Percentiles rank a stretch among this genome's conserved stretches.
Evolutionary conservation across 2,888 invertebrate species (phyloP).

Genomic region (Blera fallax): DNA sequence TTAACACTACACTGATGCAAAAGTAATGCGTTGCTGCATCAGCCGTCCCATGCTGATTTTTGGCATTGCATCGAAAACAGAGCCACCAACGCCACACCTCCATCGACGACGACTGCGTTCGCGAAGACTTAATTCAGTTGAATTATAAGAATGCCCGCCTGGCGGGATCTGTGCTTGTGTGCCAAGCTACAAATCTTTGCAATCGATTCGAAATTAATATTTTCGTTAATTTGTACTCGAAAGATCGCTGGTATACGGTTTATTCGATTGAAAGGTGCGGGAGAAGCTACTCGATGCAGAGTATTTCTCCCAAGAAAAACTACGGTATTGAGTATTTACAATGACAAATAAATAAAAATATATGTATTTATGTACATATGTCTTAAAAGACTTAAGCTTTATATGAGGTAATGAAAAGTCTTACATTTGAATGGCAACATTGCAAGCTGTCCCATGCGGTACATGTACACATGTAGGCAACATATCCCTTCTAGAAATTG

Average conservation of each 20-base stretch:
- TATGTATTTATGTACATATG: no score
- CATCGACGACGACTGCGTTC: constrained; percentile 8
- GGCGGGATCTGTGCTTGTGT: neutral
- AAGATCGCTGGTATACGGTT: neutral
- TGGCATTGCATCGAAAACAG: constrained; percentile 33
- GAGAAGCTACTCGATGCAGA: neutral
- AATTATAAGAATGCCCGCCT: constrained; percentile 26
- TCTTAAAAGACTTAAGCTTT: no score
- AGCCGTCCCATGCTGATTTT: constrained; percentile 44
- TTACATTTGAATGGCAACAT: no score
- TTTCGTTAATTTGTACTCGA: constrained; percentile 24
- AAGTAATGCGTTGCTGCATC: constrained; percentile 51
- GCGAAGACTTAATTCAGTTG: constrained; percentile 56
- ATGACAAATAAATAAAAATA: neutral
- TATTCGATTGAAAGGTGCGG: neutral
- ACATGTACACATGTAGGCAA: no score
- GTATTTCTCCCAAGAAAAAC: constrained; percentile 8
- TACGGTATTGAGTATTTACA: neutral
- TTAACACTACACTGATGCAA: constrained; percentile 63
- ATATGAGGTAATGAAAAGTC: no score
- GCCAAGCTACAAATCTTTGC: neutral
- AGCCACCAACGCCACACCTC: constrained; percentile 3
- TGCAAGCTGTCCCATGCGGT: no score
- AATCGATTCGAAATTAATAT: constrained; percentile 22
- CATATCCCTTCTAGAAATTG: no score